Conservation (phyloP, 2,888 invertebrate genomes). For the Carcina quercana region DNA sequence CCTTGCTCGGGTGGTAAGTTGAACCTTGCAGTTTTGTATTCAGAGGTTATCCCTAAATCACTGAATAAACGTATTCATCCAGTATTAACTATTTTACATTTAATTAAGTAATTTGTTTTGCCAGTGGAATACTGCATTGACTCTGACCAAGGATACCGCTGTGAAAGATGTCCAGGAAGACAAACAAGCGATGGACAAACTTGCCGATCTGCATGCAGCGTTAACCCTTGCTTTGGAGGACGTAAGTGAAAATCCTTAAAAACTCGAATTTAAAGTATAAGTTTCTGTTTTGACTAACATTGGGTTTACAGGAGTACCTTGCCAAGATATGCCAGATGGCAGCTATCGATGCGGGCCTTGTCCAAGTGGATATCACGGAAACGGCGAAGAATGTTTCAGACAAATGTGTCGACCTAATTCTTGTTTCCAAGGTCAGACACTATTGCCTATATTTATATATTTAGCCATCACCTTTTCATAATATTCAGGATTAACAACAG, state of each 20-base stretch:
- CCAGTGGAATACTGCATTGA: conserved; percentile 81
- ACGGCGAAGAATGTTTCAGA: conserved; percentile 78
- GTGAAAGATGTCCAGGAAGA: conserved; percentile 84
- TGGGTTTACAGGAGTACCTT: conserved; percentile 40
- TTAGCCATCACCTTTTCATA: background rate
- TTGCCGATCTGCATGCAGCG: conserved; percentile 84
- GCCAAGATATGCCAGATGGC: conserved; percentile 50
- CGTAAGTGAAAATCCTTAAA: conserved; percentile 35
- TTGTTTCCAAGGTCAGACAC: conserved; percentile 43
- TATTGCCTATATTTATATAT: background rate
- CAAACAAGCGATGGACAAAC: conserved; percentile 84
- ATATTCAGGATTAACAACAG: background rate
- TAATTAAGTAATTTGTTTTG: too few species aligned
- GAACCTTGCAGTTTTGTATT: too few species aligned
- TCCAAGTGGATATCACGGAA: conserved; percentile 87
- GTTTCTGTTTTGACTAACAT: too few species aligned
- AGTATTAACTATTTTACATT: too few species aligned
- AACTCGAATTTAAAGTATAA: background rate
- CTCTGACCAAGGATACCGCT: conserved; percentile 80
- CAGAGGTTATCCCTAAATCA: too few species aligned
- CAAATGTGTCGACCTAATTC: conserved; percentile 35
- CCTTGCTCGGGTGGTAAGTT: conserved; percentile 76
- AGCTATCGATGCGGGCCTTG: conserved; percentile 87
- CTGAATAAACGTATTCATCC: too few species aligned
- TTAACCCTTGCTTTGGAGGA: conserved; percentile 68